Conservation (phyloP, 1,140 invertebrate species). For the Chlorops oryzae region DNA sequence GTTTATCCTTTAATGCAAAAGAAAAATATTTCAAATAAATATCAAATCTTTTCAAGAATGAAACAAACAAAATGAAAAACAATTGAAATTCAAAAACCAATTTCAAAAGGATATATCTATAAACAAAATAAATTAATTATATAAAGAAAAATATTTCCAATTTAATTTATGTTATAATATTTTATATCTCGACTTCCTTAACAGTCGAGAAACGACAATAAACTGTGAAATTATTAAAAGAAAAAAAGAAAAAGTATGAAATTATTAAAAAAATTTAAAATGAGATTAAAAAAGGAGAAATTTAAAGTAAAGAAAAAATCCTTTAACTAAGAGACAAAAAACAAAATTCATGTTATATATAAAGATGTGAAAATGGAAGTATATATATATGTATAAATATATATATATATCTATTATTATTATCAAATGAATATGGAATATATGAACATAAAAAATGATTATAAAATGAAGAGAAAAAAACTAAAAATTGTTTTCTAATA, state of each 20-base stretch:
- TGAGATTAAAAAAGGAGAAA: conserved; percentile 19
- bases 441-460: conserved; percentile 6
- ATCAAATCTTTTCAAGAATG: not conserved
- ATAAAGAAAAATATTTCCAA: conserved; percentile 7
- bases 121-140: conserved; percentile 4
- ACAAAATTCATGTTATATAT: conserved; percentile 8
- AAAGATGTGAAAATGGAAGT: no score
- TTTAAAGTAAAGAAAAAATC: conserved; percentile 3
- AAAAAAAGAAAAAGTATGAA: conserved; percentile 11
- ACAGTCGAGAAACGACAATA: conserved; percentile 49
- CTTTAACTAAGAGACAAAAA: conserved; percentile 1
- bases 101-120: not conserved
- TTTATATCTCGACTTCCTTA: conserved; percentile 47
- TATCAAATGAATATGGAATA: conserved; percentile 1
- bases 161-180: conserved; percentile 16
- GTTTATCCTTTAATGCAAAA: no score
- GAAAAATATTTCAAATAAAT: not conserved
- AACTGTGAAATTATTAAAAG: conserved; percentile 46
- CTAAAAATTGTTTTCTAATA: conserved; percentile 47
- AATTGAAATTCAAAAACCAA: not conserved
- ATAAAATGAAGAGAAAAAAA: conserved; percentile 22
- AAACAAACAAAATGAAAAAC: not conserved
- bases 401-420: conserved; percentile 4
- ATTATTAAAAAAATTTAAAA: conserved; percentile 5
- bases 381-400: conserved; percentile 4